Evolutionary conservation across 2,888 invertebrate genomes (phyloP), one percentile per base, ranked within the genome.

Genomic region (Unio pictorum): DNA sequence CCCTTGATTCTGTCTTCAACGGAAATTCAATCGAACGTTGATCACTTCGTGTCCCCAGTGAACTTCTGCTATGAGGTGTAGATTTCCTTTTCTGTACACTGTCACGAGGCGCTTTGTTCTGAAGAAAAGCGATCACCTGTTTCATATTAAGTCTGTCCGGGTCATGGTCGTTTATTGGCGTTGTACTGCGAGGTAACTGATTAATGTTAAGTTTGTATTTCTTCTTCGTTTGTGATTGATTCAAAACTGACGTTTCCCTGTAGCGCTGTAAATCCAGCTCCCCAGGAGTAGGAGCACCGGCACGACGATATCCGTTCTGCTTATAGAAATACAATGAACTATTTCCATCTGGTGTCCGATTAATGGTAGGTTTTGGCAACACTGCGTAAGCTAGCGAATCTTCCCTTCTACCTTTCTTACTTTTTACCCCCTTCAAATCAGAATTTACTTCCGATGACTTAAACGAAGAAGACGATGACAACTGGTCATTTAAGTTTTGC

Each of bases 121-220:
- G 83, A 58, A 84, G 71, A 71, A 85, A 84, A 45, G 81, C 76
- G 61, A 84, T 84, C 8, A 84, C 86, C 64, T 84, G 84, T 68
- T 86, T 83, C 80, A 86, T 86, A 67, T 84, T 86, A 0, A 86
- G 76, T 68, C 82, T 86, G 71, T 86, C 86, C 0, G 86, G 86
- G 56, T 86, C 86, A 59, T 86, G 81, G 26, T 86, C 86, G 60
- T 76, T 79, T 20, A 84, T 80, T 17, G 86, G 86, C 0, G 86
- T 84, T 15, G 78, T 83, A 68, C 86, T 84, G 26, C 86, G 73
- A 0, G 84, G 84, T 28, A 84, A 69, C 59, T 84, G 83, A 62
- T 83, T 83, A 5, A 83, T 73, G 64, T 83, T 86, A 23, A 86
- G 60, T 69, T 84, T 84, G 64, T 81, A 78, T 66, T 77, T 82